A percentile compares a stretch with the other conserved stretches of the same genome.
phyloP scores from a whole-genome alignment of 2,888 invertebrate species.

The Palloptera scutellata region DNA sequence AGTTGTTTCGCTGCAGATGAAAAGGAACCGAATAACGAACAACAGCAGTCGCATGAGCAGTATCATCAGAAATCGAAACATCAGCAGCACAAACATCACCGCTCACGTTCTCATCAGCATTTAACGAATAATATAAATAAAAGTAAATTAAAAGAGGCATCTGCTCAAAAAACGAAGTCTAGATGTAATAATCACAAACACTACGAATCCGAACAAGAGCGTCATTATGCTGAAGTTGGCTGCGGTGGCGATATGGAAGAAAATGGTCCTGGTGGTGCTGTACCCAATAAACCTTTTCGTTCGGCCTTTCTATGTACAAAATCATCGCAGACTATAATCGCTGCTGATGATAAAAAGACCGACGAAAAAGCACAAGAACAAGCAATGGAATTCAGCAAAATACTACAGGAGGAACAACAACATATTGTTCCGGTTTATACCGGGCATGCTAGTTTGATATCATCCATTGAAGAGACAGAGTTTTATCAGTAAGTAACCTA shows the following conservation, averaged over 20 bases:
- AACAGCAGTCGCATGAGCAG: constrained; percentile 17
- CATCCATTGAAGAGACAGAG: no score
- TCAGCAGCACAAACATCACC: constrained; percentile 19
- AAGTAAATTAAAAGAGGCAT: background rate
- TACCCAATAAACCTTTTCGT: constrained; percentile 1
- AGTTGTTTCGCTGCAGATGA: constrained; percentile 14
- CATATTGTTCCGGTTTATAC: background rate
- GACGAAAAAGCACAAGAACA: background rate
- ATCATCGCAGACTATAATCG: constrained; percentile 7
- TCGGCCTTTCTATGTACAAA: background rate
- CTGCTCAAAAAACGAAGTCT: background rate
- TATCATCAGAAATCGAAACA: constrained; percentile 20
- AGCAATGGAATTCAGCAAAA: background rate
- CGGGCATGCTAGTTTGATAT: no score
- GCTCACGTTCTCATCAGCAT: constrained; percentile 13
- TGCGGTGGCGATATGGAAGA: background rate
- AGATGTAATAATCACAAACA: constrained; percentile 11
- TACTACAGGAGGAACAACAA: background rate
- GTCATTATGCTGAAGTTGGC: constrained; percentile 3
- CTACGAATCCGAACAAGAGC: background rate
- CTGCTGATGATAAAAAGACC: background rate
- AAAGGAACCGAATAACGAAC: constrained; percentile 15
- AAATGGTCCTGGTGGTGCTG: background rate
- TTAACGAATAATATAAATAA: constrained; percentile 10
- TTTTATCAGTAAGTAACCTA: no score